A percentile compares a stretch with the other conserved stretches of the same genome.
Evolutionary conservation across 92 coral and sea anemone genomes (phyloP).

Genomic region (Siderastrea siderea): DNA sequence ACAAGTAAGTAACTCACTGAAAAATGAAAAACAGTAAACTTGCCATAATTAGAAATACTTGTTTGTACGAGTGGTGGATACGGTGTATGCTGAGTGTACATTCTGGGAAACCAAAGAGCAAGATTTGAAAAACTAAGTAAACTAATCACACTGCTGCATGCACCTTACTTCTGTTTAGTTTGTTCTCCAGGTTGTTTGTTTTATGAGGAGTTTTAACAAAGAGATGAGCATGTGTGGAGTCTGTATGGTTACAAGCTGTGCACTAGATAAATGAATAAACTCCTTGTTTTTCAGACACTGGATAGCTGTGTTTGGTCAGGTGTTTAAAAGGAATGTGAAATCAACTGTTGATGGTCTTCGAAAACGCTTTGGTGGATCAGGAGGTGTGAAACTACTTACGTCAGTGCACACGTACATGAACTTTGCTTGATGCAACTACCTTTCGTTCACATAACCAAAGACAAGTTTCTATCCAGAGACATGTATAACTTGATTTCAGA

Average conservation of each 20-base stretch:
- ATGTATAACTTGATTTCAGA: background rate
- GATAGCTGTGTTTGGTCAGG: slow-evolving; percentile 99
- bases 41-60: too few relatives aligned
- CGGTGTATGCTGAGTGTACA: too few relatives aligned
- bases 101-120: too few relatives aligned
- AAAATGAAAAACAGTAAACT: too few relatives aligned
- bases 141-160: too few relatives aligned
- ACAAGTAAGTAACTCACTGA: slow-evolving; percentile 74
- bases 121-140: too few relatives aligned
- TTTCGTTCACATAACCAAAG: background rate
- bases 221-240: too few relatives aligned
- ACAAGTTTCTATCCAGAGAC: too few relatives aligned
- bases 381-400: slow-evolving; percentile 62
- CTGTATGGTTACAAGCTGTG: background rate
- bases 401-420: background rate
- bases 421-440: background rate
- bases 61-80: too few relatives aligned
- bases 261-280: background rate
- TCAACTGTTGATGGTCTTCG: slow-evolving; percentile 76
- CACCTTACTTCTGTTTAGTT: too few relatives aligned
- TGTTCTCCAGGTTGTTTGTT: background rate
- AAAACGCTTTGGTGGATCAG: slow-evolving; percentile 78
- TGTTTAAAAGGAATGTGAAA: slow-evolving; percentile 74
- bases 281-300: slow-evolving; percentile 64
- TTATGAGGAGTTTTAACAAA: background rate